phyloP scores from a whole-genome alignment of 2,113 vertebrate genomes.

The Gyps fulvus region DNA sequence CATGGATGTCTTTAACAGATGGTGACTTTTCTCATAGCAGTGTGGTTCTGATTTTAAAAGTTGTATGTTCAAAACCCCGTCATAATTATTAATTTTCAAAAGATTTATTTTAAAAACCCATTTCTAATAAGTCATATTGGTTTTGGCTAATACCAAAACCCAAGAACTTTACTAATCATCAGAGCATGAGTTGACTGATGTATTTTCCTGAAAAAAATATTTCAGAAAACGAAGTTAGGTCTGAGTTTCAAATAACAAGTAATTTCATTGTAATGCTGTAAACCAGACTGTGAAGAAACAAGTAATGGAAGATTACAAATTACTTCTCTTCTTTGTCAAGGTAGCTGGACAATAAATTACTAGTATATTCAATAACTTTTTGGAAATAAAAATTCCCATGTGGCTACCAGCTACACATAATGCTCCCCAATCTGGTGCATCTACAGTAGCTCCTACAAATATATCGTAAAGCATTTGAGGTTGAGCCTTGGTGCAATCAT shows the following conservation, averaged over 20 bases:
- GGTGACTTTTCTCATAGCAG: neutral
- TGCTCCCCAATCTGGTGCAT: neutral
- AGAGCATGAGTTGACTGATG: neutral
- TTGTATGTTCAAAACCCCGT: neutral
- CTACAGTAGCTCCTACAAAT: neutral
- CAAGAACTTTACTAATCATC: neutral
- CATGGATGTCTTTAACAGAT: neutral
- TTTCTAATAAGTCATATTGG: neutral
- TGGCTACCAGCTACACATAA: neutral
- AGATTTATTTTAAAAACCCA: fast-evolving
- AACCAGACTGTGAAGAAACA: neutral
- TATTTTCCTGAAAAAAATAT: neutral
- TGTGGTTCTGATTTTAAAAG: neutral
- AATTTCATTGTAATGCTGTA: neutral
- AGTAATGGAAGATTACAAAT: neutral
- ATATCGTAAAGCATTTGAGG: neutral
- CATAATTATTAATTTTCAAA: neutral
- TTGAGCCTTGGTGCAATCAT: slow-evolving; percentile 27
- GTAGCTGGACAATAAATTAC: neutral
- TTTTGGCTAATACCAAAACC: neutral
- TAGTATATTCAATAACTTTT: neutral
- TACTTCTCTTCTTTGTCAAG: neutral
- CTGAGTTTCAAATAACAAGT: neutral
- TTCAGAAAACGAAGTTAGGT: neutral
- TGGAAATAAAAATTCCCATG: neutral